Evolutionary conservation across 2,113 vertebrate species (phyloP).

Genomic region (Macquaria australasica): DNA sequence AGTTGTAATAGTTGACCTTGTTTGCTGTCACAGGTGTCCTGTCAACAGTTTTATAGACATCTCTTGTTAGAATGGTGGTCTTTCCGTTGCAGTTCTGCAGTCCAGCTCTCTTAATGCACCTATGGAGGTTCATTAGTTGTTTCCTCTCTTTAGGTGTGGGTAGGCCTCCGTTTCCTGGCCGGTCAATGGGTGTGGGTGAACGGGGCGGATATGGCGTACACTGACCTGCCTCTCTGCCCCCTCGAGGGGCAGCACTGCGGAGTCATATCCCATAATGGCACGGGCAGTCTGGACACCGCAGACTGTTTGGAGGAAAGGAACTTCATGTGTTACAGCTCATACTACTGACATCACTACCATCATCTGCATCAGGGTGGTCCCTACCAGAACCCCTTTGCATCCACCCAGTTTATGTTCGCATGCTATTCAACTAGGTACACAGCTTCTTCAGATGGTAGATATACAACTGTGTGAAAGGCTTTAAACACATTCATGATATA

Average conservation of each 20-base stretch:
- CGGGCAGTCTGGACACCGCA: background rate
- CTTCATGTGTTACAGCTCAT: conserved; percentile 57
- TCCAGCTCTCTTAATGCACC: background rate
- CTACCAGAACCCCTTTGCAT: background rate
- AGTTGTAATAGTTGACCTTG: background rate
- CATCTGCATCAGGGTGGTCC: background rate
- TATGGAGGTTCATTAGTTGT: background rate
- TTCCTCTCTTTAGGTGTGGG: conserved; percentile 59
- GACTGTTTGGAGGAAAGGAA: conserved; percentile 48
- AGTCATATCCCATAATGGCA: background rate
- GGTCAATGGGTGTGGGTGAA: conserved; percentile 62
- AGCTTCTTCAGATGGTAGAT: background rate
- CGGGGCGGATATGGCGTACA: background rate
- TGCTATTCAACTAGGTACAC: background rate
- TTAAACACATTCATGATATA: background rate
- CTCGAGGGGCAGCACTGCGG: background rate
- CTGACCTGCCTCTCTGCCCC: conserved; percentile 48
- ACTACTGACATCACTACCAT: background rate
- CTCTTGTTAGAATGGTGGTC: background rate
- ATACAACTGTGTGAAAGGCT: background rate
- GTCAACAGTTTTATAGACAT: background rate
- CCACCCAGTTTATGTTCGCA: background rate
- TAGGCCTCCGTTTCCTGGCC: conserved; percentile 65
- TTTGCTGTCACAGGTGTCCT: background rate
- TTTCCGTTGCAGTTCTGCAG: background rate